Percentiles rank a stretch among this genome's conserved stretches.
Evolutionary conservation across 2,888 invertebrate genomes (phyloP).

Genomic region (Caenorhabditis virilis): DNA sequence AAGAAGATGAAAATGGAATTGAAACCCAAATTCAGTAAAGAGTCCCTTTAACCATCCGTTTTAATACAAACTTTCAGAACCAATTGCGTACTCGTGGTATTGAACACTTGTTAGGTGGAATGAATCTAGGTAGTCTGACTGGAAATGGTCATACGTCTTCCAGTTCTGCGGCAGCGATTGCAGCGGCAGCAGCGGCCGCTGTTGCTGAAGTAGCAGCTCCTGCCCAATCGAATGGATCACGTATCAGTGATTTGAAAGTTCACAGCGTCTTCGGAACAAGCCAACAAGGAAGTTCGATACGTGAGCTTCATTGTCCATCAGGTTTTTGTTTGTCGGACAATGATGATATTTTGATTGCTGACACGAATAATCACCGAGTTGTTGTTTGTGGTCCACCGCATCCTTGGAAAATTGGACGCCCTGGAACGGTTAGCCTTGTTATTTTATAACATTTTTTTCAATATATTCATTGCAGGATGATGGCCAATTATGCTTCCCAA

Average conservation of each 20-base stretch:
- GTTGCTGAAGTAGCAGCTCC: slow-evolving; percentile 1
- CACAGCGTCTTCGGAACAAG: slow-evolving; percentile 51
- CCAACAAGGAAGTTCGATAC: slow-evolving; percentile 47
- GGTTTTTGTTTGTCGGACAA: slow-evolving; percentile 60
- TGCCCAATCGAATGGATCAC: slow-evolving; percentile 2
- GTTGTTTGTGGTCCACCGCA: slow-evolving; percentile 54
- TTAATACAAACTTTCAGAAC: background rate
- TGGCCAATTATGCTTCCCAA: slow-evolving; percentile 61
- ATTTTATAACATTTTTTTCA: slow-evolving; percentile 3
- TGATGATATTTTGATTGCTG: slow-evolving; percentile 63
- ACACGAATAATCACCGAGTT: slow-evolving; percentile 65
- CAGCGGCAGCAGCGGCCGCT: slow-evolving; percentile 9
- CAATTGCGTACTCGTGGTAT: background rate
- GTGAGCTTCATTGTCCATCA: slow-evolving; percentile 61
- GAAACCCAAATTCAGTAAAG: too few relatives aligned
- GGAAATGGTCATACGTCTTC: background rate
- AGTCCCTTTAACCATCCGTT: too few relatives aligned
- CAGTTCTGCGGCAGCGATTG: slow-evolving; percentile 7
- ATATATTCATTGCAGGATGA: slow-evolving; percentile 40
- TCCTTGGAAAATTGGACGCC: slow-evolving; percentile 55
- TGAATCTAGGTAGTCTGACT: slow-evolving; percentile 20
- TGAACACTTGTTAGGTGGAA: slow-evolving; percentile 5
- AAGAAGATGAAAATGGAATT: too few relatives aligned
- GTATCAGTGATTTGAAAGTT: slow-evolving; percentile 33
- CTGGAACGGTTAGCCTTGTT: slow-evolving; percentile 49